These are phyloP conservation scores for Sinocyclocheilus grahami DNA, from an alignment of 2,113 vertebrate species.

Conservation along the genomic window DNA sequence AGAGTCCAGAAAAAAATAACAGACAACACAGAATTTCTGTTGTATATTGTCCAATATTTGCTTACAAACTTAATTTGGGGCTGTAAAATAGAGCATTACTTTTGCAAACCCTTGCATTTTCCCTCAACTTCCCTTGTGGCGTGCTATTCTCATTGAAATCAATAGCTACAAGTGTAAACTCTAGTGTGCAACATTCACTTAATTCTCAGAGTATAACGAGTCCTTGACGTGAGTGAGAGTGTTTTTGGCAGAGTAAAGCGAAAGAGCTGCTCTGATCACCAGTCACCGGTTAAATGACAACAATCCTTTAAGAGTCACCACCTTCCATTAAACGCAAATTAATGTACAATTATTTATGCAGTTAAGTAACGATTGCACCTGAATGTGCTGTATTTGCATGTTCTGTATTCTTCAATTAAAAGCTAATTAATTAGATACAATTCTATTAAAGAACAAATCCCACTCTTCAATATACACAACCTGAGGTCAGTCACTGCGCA, in stretches of 20 bases:
- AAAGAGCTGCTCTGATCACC: conserved; percentile 3
- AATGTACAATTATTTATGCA: conserved; percentile 63
- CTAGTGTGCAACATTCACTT: not conserved
- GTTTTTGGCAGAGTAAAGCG: not conserved
- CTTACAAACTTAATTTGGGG: not conserved
- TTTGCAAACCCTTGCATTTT: not conserved
- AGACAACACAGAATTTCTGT: too few species aligned
- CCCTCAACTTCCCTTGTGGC: not conserved
- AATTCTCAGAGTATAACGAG: not conserved
- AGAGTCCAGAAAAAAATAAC: too few species aligned
- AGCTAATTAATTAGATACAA: conserved; percentile 84
- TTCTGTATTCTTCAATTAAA: conserved; percentile 79
- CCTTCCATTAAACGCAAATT: conserved; percentile 64
- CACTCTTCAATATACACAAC: conserved; percentile 80
- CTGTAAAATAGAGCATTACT: not conserved
- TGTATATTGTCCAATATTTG: not conserved
- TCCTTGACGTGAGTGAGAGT: not conserved
- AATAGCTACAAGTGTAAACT: not conserved
- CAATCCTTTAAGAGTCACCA: conserved; percentile 49
- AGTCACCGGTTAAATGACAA: conserved; percentile 54
- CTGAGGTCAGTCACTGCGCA: conserved; percentile 71
- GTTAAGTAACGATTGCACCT: conserved; percentile 70
- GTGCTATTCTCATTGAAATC: not conserved
- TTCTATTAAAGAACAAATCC: conserved; percentile 82
- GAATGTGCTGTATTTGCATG: conserved; percentile 77